These are phyloP conservation scores for Ametastegia equiseti DNA, from an alignment of 2,888 invertebrate genomes.

Conservation along the genomic window DNA sequence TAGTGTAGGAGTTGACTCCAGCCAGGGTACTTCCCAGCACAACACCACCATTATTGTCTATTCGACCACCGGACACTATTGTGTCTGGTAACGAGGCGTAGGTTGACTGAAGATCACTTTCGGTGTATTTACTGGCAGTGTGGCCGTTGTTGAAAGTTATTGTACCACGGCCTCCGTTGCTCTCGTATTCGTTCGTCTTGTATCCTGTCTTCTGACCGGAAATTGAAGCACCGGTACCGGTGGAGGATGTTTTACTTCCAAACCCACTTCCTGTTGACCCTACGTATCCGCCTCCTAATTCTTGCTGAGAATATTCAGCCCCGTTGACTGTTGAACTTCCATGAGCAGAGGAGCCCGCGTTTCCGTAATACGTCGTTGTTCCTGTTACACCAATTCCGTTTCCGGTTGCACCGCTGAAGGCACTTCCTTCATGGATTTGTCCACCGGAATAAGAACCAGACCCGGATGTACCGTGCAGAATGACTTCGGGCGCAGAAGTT, in stretches of 20 bases:
- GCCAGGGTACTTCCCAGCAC: conserved; percentile 58
- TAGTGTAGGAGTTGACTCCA: conserved; percentile 54
- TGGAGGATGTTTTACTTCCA: conserved; percentile 7
- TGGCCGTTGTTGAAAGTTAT: conserved; percentile 67
- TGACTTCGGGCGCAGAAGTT: conserved; percentile 51
- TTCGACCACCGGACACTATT: conserved; percentile 67
- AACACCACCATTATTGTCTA: conserved; percentile 59
- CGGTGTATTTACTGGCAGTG: conserved; percentile 67
- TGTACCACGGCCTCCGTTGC: conserved; percentile 67
- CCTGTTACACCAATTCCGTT: conserved; percentile 31
- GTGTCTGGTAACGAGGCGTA: conserved; percentile 68
- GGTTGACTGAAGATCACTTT: conserved; percentile 67
- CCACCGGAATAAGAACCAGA: conserved; percentile 36
- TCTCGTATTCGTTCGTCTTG: conserved; percentile 67
- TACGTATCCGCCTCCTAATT: not conserved
- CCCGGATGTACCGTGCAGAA: conserved; percentile 54
- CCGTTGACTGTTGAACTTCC: not conserved
- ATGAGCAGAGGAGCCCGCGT: not conserved
- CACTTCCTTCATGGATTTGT: conserved; percentile 34
- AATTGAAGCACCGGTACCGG: not conserved
- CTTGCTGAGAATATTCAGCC: not conserved
- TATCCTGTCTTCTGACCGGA: conserved; percentile 57
- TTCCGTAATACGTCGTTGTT: conserved; percentile 37
- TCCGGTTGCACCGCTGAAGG: not conserved
- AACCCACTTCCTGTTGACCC: not conserved